Base-by-base conservation (phyloP, 2,888 invertebrate genomes). In the Phlogophora meticulosa region DNA sequence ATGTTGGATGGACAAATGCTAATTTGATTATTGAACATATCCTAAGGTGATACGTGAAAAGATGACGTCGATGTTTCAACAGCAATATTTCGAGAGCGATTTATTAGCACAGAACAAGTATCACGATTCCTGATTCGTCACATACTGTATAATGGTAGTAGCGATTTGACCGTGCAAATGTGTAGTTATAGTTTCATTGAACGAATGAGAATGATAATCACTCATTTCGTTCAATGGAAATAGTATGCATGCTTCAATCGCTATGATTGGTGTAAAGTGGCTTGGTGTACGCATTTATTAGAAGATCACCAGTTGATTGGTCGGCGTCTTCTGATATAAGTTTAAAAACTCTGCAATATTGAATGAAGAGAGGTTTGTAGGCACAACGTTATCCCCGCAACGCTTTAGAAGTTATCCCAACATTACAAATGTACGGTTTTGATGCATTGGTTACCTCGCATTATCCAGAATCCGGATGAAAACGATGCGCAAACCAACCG, bases 161-260 rank as follows among this genome's bases (percentile, higher is more conserved):
- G 76, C 77, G 77, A 68, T 75, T 68, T 34, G 24, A 69, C 22
- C 38, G 45, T 62, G 78, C 78, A 60, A 52, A 67, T 76, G 59
- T 69, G 64, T 77, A 77, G 77, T 77, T 78, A 74, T 76, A 78
- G 49, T 78, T 64, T 58, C 70, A 61, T 74, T 74, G 78, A 69
- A 67, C 56, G 64, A 49, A 38, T 74, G 72, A 69, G 52, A 57
- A 40, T 53, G 45, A 17, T 38, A 20, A 67, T 68, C 61, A 60
- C 69, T 76, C 76, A 38, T 34, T 15, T 72, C 60, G 66, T 75
- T 76, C 75, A 76, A 76, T 76, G 76, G 72, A 20, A 72, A 56
- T 74, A 74, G 74, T 76, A 71, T 76, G 75, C 77, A 61, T 53
- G 58, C 49, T 66, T 43, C 55, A 34, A 66, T 75, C 76, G 72